Evolutionary conservation across 23 tunicate genomes (phyloP).

Genomic region (Ascidia mentula): DNA sequence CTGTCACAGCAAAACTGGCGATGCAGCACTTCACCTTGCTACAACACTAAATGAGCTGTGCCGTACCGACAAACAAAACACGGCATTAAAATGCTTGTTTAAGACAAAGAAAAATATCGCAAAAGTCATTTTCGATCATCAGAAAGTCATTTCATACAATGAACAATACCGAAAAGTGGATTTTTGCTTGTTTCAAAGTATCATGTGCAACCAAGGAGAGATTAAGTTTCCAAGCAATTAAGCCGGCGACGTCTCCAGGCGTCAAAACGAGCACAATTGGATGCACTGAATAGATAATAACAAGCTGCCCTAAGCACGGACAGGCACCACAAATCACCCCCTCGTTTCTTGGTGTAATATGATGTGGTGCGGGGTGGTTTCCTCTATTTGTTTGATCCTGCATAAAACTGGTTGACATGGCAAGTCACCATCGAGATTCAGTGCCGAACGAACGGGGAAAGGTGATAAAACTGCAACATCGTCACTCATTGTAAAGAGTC

Average conservation of each 20-base stretch:
- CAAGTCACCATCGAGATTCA: neutral
- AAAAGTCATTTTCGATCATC: too few relatives aligned
- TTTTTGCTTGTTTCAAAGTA: too few relatives aligned
- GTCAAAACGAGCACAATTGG: neutral
- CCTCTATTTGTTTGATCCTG: neutral
- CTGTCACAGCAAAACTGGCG: neutral
- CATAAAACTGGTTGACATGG: neutral
- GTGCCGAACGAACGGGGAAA: too few relatives aligned
- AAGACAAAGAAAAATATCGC: too few relatives aligned
- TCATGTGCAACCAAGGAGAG: too few relatives aligned
- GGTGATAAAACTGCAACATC: conserved; percentile 1
- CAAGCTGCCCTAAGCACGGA: neutral
- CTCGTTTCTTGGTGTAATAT: neutral
- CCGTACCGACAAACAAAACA: neutral
- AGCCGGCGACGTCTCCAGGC: neutral
- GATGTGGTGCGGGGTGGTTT: neutral
- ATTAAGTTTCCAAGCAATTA: neutral
- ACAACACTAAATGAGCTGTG: conserved; percentile 2
- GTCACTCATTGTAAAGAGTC: neutral
- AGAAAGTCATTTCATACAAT: too few relatives aligned
- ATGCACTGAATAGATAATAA: neutral
- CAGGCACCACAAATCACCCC: neutral
- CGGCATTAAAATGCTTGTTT: neutral
- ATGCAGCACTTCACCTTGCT: neutral
- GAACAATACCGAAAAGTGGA: too few relatives aligned